These are phyloP conservation scores for Pterocles orientalis DNA, from an alignment of 2,113 vertebrate species.

Conservation along the genomic window DNA sequence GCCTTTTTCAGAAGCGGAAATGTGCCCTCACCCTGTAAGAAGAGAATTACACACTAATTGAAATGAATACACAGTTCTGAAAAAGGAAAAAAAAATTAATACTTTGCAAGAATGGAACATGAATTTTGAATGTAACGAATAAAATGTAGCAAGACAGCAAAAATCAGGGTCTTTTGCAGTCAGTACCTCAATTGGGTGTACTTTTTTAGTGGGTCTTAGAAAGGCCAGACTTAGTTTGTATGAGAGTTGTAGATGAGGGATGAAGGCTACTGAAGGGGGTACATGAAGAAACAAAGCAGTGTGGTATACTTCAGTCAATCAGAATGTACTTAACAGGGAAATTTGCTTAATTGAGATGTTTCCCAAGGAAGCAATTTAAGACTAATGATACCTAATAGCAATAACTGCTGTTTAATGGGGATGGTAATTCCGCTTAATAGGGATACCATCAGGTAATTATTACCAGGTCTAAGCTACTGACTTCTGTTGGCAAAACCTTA, in stretches of 20 bases:
- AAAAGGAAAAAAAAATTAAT: not conserved
- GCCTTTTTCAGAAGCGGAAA: not conserved
- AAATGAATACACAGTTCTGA: not conserved
- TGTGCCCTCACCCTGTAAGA: not conserved
- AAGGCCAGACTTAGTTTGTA: not conserved
- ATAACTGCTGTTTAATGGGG: slow-evolving; percentile 59
- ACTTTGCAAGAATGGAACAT: not conserved
- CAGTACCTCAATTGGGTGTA: not conserved
- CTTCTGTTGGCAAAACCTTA: slow-evolving; percentile 9
- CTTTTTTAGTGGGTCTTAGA: not conserved
- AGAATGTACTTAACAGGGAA: slow-evolving; percentile 35
- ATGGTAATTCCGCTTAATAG: slow-evolving; percentile 51
- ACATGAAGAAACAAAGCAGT: slow-evolving; percentile 21
- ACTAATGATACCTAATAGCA: slow-evolving; percentile 58
- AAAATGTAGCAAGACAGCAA: not conserved
- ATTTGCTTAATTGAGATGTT: slow-evolving; percentile 58
- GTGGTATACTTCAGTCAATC: not conserved
- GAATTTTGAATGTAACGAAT: not conserved
- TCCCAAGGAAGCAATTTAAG: slow-evolving; percentile 63
- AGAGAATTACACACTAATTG: not conserved
- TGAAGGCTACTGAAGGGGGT: not conserved
- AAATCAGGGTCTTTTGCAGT: not conserved
- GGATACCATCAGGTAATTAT: slow-evolving; percentile 56
- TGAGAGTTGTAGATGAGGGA: not conserved
- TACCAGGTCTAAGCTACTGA: slow-evolving; percentile 1